phyloP scores from a whole-genome alignment of 2,888 invertebrate genomes.

The Horisme vitalbata region DNA sequence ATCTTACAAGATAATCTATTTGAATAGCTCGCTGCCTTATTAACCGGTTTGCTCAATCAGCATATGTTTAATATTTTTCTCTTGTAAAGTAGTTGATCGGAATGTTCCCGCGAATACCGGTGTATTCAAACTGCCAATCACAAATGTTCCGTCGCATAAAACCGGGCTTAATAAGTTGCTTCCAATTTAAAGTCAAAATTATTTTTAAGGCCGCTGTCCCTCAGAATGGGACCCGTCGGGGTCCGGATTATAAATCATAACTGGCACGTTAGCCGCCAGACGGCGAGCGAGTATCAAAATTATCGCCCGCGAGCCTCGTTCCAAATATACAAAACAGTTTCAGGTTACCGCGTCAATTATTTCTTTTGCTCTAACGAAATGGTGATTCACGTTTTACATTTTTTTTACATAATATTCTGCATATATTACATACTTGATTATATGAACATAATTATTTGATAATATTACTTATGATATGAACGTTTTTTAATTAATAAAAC shows the following conservation, averaged over 20 bases:
- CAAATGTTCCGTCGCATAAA: constrained; percentile 63
- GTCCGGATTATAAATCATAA: constrained; percentile 80
- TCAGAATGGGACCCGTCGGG: constrained; percentile 68
- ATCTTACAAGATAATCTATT: constrained; percentile 39
- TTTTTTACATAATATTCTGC: too few species aligned
- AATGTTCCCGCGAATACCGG: constrained; percentile 21
- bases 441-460: too few species aligned
- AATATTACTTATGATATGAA: too few species aligned
- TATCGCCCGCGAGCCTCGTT: constrained; percentile 68
- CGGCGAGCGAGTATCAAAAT: constrained; percentile 68
- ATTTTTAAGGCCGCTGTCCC: constrained; percentile 72
- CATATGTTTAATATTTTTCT: background rate
- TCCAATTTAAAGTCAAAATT: constrained; percentile 77
- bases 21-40: constrained; percentile 28
- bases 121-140: constrained; percentile 42
- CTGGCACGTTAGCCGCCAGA: constrained; percentile 70
- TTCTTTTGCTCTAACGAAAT: constrained; percentile 61
- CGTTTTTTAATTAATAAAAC: too few species aligned
- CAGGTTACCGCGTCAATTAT: constrained; percentile 72
- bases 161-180: constrained; percentile 68
- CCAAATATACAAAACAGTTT: constrained; percentile 77
- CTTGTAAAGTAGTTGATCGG: constrained; percentile 2
- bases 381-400: constrained; percentile 57
- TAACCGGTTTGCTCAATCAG: background rate
- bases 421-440: too few species aligned